These are phyloP conservation scores for Syritta pipiens DNA, from an alignment of 2,888 invertebrate genomes.

Conservation along the genomic window DNA sequence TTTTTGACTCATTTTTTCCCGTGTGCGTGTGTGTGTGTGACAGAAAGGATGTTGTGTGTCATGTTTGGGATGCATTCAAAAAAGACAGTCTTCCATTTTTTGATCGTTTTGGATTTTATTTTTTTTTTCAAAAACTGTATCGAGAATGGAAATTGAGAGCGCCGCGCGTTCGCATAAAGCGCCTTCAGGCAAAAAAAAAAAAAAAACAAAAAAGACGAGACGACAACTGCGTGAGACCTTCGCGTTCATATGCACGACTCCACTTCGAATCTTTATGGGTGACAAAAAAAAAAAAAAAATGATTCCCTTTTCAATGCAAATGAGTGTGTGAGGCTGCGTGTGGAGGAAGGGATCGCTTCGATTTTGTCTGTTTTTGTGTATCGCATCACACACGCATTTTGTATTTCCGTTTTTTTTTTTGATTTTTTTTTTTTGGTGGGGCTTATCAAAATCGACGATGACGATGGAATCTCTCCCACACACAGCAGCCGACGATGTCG, in stretches of 20 bases:
- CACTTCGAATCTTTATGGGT: slow-evolving; percentile 61
- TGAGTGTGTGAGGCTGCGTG: slow-evolving; percentile 28
- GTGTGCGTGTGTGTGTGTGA: slow-evolving; percentile 14
- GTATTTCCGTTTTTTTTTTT: slow-evolving; percentile 35
- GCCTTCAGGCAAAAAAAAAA: slow-evolving; percentile 14
- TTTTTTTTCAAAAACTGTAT: slow-evolving; percentile 26
- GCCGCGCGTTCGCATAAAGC: slow-evolving; percentile 59
- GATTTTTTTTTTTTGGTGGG: slow-evolving; percentile 62
- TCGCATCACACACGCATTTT: slow-evolving; percentile 51
- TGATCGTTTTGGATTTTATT: too few relatives aligned
- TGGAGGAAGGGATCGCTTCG: slow-evolving; percentile 45
- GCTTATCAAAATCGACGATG: slow-evolving; percentile 64
- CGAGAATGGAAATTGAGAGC: slow-evolving; percentile 59
- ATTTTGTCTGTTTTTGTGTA: slow-evolving; percentile 26
- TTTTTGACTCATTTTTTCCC: slow-evolving; percentile 27
- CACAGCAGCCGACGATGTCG: background rate
- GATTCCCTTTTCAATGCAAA: slow-evolving; percentile 69
- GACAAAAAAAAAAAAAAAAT: too few relatives aligned
- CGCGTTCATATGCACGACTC: slow-evolving; percentile 12
- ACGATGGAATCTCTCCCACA: slow-evolving; percentile 10
- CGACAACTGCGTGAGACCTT: slow-evolving; percentile 35
- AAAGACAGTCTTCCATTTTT: too few relatives aligned
- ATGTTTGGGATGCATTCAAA: slow-evolving; percentile 30
- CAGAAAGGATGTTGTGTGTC: slow-evolving; percentile 59
- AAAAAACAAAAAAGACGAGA: slow-evolving; percentile 1